Percentiles rank a stretch among this genome's conserved stretches.
Evolutionary conservation across 2,113 vertebrate genomes (phyloP).

Genomic region (Dolichotis patagonum): DNA sequence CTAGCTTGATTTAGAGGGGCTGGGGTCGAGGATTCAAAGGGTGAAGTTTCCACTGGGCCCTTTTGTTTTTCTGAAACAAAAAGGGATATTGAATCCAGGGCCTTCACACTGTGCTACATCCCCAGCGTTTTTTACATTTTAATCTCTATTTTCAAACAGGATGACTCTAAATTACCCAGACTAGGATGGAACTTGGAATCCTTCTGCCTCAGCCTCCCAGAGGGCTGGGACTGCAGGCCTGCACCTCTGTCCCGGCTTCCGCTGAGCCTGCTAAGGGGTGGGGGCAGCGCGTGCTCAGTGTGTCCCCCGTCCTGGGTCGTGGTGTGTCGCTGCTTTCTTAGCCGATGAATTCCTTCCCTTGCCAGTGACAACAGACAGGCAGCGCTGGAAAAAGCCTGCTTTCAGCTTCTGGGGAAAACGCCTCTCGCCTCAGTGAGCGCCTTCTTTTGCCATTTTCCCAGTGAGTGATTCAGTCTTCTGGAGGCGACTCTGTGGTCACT

Average conservation of each 20-base stretch:
- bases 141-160: neutral
- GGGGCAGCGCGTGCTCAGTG: neutral
- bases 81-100: neutral
- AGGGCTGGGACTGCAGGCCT: neutral
- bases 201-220: neutral
- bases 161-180: neutral
- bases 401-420: neutral
- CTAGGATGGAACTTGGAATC: neutral
- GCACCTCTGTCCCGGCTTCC: neutral
- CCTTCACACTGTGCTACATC: neutral
- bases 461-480: constrained; percentile 40
- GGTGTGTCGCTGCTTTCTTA: neutral
- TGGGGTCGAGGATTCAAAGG: neutral
- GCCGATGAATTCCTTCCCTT: neutral
- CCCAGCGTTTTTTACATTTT: neutral
- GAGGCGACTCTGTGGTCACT: neutral
- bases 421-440: neutral
- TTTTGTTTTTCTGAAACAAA: neutral
- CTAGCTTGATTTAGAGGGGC: neutral
- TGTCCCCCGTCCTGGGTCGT: too few species aligned
- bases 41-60: neutral
- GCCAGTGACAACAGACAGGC: constrained; percentile 47
- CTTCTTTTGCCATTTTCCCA: constrained; percentile 5
- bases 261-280: neutral
- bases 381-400: neutral